These are phyloP conservation scores for Scaptomyza reducta DNA, from an alignment of 2,888 invertebrate species.

Conservation along the genomic window DNA sequence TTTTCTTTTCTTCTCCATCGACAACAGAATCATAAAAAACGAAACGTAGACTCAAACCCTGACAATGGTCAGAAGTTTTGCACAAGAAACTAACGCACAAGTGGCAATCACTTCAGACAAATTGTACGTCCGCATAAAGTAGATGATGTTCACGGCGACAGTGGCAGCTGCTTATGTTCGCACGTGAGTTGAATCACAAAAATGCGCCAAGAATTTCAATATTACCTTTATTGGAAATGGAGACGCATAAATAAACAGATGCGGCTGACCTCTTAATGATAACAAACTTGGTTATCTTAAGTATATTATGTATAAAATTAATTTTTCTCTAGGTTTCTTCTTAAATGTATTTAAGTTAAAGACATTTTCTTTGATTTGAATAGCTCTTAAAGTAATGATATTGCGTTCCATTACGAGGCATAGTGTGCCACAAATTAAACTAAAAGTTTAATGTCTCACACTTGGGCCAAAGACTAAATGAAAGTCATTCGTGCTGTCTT, in stretches of 20 bases:
- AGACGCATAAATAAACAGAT: neutral
- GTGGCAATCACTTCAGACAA: slow-evolving; percentile 40
- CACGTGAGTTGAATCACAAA: slow-evolving; percentile 3
- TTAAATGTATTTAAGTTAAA: neutral
- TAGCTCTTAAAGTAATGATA: neutral
- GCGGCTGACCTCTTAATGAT: neutral
- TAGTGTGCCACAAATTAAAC: slow-evolving; percentile 1
- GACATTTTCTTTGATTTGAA: neutral
- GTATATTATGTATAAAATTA: neutral
- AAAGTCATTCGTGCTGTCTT: slow-evolving; percentile 15
- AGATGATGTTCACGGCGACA: slow-evolving; percentile 6
- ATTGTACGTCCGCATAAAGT: slow-evolving; percentile 13
- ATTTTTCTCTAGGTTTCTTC: neutral
- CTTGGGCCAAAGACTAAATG: slow-evolving; percentile 10
- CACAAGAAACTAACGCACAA: slow-evolving; percentile 29
- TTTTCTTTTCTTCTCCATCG: slow-evolving; percentile 28
- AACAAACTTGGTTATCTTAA: neutral
- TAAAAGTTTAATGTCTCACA: neutral
- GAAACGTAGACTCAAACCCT: too few species aligned
- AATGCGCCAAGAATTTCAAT: slow-evolving; percentile 1
- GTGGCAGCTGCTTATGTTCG: slow-evolving; percentile 17
- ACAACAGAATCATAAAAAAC: slow-evolving; percentile 9
- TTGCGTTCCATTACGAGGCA: neutral
- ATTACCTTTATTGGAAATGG: neutral
- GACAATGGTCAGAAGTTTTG: slow-evolving; percentile 46